Percentiles rank a stretch among this genome's conserved stretches.
Conservation (phyloP, 2,113 vertebrate species). For the Rhombomys opimus region DNA sequence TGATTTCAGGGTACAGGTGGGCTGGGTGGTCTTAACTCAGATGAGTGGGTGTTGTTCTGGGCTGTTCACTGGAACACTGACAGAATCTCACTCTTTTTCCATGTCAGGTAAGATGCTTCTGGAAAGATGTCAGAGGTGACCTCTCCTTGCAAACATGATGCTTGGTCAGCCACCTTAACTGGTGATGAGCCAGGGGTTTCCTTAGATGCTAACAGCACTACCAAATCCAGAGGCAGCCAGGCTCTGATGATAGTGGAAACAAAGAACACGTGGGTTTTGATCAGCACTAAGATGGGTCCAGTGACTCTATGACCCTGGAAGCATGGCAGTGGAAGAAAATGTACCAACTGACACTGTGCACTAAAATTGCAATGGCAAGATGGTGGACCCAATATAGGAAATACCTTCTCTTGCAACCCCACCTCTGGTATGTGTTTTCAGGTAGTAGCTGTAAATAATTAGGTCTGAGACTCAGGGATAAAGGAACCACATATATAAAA, state of each 20-base stretch:
- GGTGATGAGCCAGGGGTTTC: constrained; percentile 1
- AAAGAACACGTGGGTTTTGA: neutral
- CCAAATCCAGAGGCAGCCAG: neutral
- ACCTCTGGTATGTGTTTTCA: neutral
- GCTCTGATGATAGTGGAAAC: neutral
- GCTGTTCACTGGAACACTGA: neutral
- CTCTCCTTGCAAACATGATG: neutral
- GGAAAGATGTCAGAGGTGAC: neutral
- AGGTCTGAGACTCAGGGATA: neutral
- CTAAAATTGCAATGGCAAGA: neutral
- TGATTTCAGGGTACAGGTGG: neutral
- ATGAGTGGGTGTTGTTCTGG: neutral
- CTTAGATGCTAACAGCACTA: neutral
- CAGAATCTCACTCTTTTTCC: neutral
- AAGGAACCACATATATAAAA: neutral
- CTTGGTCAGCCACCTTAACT: neutral
- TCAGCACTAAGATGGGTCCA: neutral
- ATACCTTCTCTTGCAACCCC: neutral
- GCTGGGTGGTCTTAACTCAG: neutral
- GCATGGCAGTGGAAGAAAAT: neutral
- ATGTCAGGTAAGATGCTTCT: neutral
- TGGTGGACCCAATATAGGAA: neutral
- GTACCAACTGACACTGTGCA: neutral
- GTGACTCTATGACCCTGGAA: neutral
- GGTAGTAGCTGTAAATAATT: neutral